Evolutionary conservation across 2,888 invertebrate species (phyloP), one percentile per base, ranked within the genome.

Genomic region (Pollenia angustigena): DNA sequence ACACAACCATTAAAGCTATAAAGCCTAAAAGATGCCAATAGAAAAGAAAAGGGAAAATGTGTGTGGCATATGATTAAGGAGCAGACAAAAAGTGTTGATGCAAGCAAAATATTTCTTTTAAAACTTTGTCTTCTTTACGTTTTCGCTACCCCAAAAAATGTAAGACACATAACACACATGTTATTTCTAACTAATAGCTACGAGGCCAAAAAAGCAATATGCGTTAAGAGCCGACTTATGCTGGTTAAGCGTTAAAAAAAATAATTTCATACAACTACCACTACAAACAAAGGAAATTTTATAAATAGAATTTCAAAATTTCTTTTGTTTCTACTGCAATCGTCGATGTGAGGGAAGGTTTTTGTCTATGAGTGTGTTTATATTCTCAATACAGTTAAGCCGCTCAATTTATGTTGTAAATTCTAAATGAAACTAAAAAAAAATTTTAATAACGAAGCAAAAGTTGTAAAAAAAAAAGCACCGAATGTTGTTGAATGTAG

Each of bases 401-500:
- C 56, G 60, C 71, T 54, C 72, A 83, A 68, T 81, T 84, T 87
- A 68, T 84, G 81, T 87, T 84, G 87, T 72, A 84, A 81, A 78
- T 78, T 76, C 54, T 44, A 72, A 76, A 75, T 60, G 12, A 75
- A 23, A 23, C 23, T 23, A 23, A 23, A 23, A 69, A 78, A 72
- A 54, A 2, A 16, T 1, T 60, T 4, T 23, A 8, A 56, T 54
- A 56, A 56, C 64, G 62, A 12, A 56, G 8, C 54, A 58, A 4
- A 58, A 72, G 10, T 81, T 62, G 8, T 42, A 50, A 48, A 16
- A 46, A 42, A 81, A 56, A 74, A 40, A 56, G 2, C 4, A 48
- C 8, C 6, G 6, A 48, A 48, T 14, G 10, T 64, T 64, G 44
- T 66, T 83, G 72, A 46, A 60, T 54, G 40, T 72, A 42, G 52